Percentiles rank a stretch among this genome's conserved stretches.
These are phyloP conservation scores for Pitangus sulphuratus DNA, from an alignment of 2,797 vertebrate species.

Conservation along the genomic window DNA sequence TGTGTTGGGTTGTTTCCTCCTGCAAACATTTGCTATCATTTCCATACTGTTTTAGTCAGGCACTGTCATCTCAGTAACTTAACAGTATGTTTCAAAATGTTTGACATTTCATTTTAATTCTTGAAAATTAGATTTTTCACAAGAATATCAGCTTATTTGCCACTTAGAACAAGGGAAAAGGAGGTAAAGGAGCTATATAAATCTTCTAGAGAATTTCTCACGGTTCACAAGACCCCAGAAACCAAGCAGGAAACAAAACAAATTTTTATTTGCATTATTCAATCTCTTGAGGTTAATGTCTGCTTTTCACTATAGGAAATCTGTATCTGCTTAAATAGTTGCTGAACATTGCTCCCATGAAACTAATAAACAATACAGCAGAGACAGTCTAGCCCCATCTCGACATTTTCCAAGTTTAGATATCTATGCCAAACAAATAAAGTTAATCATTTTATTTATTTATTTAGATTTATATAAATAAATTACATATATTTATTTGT, in stretches of 20 bases:
- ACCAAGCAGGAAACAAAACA: not conserved
- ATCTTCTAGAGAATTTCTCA: not conserved
- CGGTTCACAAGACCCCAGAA: not conserved
- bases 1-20: not conserved
- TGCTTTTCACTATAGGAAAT: not conserved
- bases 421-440: not conserved
- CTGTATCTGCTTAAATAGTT: not conserved
- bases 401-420: not conserved
- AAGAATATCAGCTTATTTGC: not conserved
- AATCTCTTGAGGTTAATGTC: not conserved
- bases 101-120: not conserved
- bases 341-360: not conserved
- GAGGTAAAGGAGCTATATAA: not conserved
- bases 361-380: not conserved
- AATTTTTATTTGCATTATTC: not conserved
- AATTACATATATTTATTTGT: no score
- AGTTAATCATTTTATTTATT: not conserved
- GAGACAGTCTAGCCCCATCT: not conserved
- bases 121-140: not conserved
- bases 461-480: no score
- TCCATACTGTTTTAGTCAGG: not conserved
- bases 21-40: not conserved
- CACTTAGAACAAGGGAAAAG: not conserved
- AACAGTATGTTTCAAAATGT: not conserved
- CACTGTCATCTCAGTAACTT: not conserved